These are phyloP conservation scores for Opisthograptis luteolata DNA, from an alignment of 2,888 invertebrate species.

Conservation along the genomic window DNA sequence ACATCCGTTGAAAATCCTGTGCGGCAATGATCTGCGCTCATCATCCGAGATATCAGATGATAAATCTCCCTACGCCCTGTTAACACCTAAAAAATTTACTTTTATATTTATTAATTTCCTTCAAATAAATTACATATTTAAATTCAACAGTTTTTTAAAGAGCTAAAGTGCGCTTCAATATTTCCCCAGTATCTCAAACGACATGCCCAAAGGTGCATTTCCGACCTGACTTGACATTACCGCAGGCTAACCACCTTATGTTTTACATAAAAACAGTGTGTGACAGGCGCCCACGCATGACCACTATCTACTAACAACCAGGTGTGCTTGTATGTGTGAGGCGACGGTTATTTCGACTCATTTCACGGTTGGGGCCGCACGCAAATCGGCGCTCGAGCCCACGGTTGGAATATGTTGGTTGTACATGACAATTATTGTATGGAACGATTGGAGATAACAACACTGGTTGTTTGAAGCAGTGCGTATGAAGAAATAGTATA, in stretches of 20 bases:
- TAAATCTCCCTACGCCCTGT: too few species aligned
- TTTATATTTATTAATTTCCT: too few species aligned
- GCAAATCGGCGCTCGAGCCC: conserved; percentile 54
- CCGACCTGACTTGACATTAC: conserved; percentile 2
- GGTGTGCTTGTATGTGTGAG: conserved; percentile 45
- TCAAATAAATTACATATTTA: too few species aligned
- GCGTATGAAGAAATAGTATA: conserved; percentile 4
- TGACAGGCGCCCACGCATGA: conserved; percentile 35
- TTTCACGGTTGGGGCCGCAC: conserved; percentile 68
- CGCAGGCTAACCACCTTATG: conserved; percentile 8
- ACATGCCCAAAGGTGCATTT: not conserved
- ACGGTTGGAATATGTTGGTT: conserved; percentile 24
- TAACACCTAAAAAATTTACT: too few species aligned
- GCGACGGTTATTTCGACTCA: conserved; percentile 65
- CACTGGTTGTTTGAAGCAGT: conserved; percentile 7
- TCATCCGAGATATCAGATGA: too few species aligned
- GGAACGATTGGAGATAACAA: conserved; percentile 21
- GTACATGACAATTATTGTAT: conserved; percentile 35
- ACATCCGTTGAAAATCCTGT: too few species aligned
- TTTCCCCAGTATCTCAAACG: conserved; percentile 1
- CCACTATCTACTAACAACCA: conserved; percentile 37
- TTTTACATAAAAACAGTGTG: conserved; percentile 30
- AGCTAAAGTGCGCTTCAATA: too few species aligned
- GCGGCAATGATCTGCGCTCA: too few species aligned
- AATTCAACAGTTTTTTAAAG: too few species aligned